Evolutionary conservation across 2,888 invertebrate species (phyloP).

Genomic region (Oscheius myriophilus): DNA sequence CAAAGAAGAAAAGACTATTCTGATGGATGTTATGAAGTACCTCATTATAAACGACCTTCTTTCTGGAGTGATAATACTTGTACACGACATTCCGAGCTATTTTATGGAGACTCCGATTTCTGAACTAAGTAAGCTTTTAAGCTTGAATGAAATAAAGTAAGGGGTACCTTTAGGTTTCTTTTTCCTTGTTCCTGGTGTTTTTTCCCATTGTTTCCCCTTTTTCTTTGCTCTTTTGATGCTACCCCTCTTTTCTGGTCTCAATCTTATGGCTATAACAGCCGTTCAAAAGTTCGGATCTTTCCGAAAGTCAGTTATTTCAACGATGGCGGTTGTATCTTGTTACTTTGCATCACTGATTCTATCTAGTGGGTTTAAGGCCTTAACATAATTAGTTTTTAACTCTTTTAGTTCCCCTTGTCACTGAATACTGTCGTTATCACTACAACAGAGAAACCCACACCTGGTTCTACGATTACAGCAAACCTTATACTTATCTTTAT

Average conservation of each 20-base stretch:
- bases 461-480: slow-evolving; percentile 4
- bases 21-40: slow-evolving; percentile 17
- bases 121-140: background rate
- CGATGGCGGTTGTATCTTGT: background rate
- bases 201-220: background rate
- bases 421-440: slow-evolving; percentile 5
- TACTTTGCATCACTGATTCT: background rate
- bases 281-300: slow-evolving; percentile 1
- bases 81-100: slow-evolving; percentile 13
- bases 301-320: background rate
- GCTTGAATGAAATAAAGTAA: background rate
- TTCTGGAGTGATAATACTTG: background rate
- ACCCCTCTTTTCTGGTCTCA: slow-evolving; percentile 1
- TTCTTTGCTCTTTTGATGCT: slow-evolving; percentile 15
- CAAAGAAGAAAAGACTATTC: background rate
- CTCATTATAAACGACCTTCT: slow-evolving; percentile 13
- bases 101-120: background rate
- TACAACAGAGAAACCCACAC: background rate
- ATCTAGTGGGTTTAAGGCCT: background rate
- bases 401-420: slow-evolving; percentile 3
- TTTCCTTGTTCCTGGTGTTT: background rate
- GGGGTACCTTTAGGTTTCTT: background rate
- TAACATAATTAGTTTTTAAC: too few species aligned
- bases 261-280: slow-evolving; percentile 1
- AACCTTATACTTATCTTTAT: slow-evolving; percentile 7